Conservation (phyloP, 2,797 vertebrate genomes). For the Phoeniculus purpureus region DNA sequence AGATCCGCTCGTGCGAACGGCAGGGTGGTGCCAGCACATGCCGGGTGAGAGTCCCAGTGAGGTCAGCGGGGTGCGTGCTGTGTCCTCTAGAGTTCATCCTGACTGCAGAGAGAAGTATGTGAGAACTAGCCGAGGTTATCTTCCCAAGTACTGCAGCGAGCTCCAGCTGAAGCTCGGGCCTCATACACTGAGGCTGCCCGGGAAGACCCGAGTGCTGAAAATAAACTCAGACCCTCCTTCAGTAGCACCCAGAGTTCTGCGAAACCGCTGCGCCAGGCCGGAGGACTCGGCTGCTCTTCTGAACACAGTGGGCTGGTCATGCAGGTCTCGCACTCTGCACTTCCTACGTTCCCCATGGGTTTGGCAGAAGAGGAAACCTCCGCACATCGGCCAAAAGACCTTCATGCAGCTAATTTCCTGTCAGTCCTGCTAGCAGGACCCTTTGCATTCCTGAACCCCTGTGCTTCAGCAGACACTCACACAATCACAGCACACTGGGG, state of each 20-base stretch:
- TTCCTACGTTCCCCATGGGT: neutral
- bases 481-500: too few relatives aligned
- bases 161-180: neutral
- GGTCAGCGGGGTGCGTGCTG: neutral
- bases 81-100: slow-evolving; percentile 16
- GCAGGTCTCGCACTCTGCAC: neutral
- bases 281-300: neutral
- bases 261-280: neutral
- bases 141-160: slow-evolving; percentile 31
- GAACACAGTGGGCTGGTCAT: neutral
- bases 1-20: neutral
- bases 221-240: neutral
- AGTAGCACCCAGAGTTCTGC: neutral
- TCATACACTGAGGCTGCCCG: neutral
- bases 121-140: slow-evolving; percentile 43
- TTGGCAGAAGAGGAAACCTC: neutral
- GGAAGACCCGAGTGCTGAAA: neutral
- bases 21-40: slow-evolving; percentile 6
- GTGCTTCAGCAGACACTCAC: neutral
- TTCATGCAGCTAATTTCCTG: neutral
- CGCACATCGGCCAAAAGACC: neutral
- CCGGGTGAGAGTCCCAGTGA: slow-evolving; percentile 51
- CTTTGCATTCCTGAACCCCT: neutral
- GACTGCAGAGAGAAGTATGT: neutral
- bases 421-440: neutral